A percentile compares a stretch with the other conserved stretches of the same genome.
phyloP scores from a whole-genome alignment of 2,888 invertebrate genomes.

The Nemurella pictetii region DNA sequence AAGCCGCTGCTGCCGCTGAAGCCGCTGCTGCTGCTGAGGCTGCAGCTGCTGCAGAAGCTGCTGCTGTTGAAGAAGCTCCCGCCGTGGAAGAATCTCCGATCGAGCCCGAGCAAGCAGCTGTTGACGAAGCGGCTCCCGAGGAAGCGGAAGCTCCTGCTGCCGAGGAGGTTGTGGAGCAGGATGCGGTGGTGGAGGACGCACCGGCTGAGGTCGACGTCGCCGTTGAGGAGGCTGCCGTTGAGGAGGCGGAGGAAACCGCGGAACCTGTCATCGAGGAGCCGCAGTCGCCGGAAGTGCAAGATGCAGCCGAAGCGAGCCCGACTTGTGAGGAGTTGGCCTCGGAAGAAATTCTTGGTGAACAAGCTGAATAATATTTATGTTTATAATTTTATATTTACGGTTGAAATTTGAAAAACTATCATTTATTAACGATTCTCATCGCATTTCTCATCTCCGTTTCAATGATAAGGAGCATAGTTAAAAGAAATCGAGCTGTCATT shows the following conservation, averaged over 20 bases:
- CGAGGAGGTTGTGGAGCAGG: neutral
- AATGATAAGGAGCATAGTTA: neutral
- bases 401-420: neutral
- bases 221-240: conserved; percentile 3
- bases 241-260: neutral
- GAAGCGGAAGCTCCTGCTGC: neutral
- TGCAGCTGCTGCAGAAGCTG: conserved; percentile 44
- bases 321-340: neutral
- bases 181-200: neutral
- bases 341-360: neutral
- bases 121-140: neutral
- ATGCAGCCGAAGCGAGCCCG: neutral
- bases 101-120: neutral
- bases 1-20: conserved; percentile 51
- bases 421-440: neutral
- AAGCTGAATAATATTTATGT: neutral
- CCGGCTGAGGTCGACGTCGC: neutral
- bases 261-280: conserved; percentile 24
- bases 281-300: conserved; percentile 12
- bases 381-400: neutral
- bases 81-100: neutral
- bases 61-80: conserved; percentile 42
- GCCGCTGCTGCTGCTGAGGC: conserved; percentile 1
- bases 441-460: neutral
- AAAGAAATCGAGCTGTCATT: neutral